These are phyloP conservation scores for Perodicticus potto DNA, from an alignment of 2,797 vertebrate species.

Conservation along the genomic window DNA sequence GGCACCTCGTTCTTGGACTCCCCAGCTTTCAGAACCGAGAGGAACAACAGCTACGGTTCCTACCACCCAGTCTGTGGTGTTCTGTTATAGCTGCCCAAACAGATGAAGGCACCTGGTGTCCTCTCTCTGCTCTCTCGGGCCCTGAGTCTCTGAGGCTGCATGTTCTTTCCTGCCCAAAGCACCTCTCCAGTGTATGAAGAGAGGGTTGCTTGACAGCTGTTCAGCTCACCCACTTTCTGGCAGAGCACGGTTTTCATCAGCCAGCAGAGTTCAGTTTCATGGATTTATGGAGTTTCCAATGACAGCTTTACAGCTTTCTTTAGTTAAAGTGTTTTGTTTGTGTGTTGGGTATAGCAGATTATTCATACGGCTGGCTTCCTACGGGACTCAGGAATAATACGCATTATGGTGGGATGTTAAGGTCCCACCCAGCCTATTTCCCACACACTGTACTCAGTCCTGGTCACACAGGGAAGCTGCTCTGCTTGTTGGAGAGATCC, in stretches of 20 bases:
- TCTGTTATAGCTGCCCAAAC: not conserved
- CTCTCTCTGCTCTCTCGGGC: not conserved
- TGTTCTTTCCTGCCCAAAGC: no score
- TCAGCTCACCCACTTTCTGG: not conserved
- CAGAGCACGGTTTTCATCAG: not conserved
- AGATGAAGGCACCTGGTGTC: not conserved
- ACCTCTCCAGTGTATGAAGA: rapidly evolving
- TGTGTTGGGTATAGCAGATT: not conserved
- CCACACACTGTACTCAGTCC: not conserved
- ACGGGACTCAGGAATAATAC: not conserved
- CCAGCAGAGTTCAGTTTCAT: not conserved
- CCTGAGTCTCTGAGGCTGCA: not conserved
- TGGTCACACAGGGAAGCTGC: not conserved
- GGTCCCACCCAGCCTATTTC: not conserved
- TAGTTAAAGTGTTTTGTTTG: not conserved
- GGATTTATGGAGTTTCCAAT: not conserved
- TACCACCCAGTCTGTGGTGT: not conserved
- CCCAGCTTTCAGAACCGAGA: not conserved
- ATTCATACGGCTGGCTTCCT: not conserved
- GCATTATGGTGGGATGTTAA: not conserved
- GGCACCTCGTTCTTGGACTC: not conserved
- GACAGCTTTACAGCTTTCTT: not conserved
- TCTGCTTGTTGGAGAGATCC: not conserved
- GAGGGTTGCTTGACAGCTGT: not conserved
- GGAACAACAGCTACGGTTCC: not conserved